Conservation (phyloP, 2,113 vertebrate species). For the Axis porcinus region DNA sequence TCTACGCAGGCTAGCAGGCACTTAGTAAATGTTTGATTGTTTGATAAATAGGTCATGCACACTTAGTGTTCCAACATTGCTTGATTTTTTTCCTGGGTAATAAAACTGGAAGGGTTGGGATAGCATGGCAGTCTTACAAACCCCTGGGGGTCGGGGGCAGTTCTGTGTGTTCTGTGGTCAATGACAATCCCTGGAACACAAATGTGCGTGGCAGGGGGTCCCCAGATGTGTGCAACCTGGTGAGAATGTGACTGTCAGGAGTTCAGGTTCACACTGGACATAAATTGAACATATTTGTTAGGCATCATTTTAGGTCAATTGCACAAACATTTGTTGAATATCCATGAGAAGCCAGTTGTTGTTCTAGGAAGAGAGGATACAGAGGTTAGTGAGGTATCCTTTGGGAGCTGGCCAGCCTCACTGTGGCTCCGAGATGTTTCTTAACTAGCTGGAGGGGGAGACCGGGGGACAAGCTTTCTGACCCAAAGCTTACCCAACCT, state of each 20-base stretch:
- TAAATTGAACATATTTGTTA: background rate
- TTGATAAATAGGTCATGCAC: background rate
- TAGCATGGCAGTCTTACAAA: background rate
- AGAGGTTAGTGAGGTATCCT: background rate
- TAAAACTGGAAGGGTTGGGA: background rate
- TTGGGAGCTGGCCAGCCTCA: background rate
- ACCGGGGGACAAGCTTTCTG: background rate
- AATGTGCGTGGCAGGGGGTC: fast-evolving
- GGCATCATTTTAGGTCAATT: background rate
- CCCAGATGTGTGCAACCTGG: background rate
- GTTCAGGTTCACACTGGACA: background rate
- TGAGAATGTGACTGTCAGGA: background rate
- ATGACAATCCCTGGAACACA: background rate
- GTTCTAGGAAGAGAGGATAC: background rate
- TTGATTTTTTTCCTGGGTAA: background rate
- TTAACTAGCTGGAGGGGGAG: background rate
- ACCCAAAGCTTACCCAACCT: too few relatives aligned
- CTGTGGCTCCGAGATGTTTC: background rate
- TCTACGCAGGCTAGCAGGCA: background rate
- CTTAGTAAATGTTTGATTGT: conserved; percentile 9
- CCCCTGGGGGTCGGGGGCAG: background rate
- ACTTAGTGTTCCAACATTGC: background rate
- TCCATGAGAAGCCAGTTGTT: background rate
- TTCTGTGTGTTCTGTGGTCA: background rate
- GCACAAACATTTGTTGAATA: background rate